Base-by-base conservation (phyloP, 2,113 vertebrate species). In the Cyrtonyx montezumae region DNA sequence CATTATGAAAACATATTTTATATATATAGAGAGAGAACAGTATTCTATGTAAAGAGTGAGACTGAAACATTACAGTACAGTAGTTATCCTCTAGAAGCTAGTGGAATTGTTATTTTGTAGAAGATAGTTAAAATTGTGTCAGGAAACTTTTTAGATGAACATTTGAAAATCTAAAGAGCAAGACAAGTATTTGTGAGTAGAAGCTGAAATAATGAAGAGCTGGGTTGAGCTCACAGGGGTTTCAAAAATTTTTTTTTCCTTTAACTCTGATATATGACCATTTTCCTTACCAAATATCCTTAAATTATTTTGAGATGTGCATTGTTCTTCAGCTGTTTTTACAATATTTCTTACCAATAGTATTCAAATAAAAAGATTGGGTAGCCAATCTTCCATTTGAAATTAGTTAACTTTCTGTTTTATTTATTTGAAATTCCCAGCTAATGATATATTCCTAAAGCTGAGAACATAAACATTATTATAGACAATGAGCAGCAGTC, bases 281-380 rank as follows among this genome's bases (percentile, higher is more conserved):
- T 84, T 93, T 78, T 76, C 9, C 3, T 71, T 75, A 37, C 3
- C 1, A 4, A 6, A 10, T 32, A 43, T 37, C 49, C 3, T 43
- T 71, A 61, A 84, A 61, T 68, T 19, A 46, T 4, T 76, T 36
- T 42, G 34, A 62, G 9, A 34, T 40, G 73, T 4, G 19, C 3
- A 40, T 1, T 18, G 1, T 12, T 36, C 3, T 68, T 76, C 8
- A 70, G 3, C 10, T 8, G 6, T 37, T 10, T 10, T 36, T 70
- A 75, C 51, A 17, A 32, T 7, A 1, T 43, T 58, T 46, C 58
- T 65, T 59, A 45, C 63, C 26, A 1, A 7, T 45, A 8, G 4
- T 32, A 65, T 49, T 46, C 5, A 75, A 77, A 80, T 12, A 1
- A 0, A 1, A 45, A 77, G 37, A 53, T 3, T 75, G 3, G n/a